Conservation (phyloP, 2,888 invertebrate species). For the Drosophila tanythrix region DNA sequence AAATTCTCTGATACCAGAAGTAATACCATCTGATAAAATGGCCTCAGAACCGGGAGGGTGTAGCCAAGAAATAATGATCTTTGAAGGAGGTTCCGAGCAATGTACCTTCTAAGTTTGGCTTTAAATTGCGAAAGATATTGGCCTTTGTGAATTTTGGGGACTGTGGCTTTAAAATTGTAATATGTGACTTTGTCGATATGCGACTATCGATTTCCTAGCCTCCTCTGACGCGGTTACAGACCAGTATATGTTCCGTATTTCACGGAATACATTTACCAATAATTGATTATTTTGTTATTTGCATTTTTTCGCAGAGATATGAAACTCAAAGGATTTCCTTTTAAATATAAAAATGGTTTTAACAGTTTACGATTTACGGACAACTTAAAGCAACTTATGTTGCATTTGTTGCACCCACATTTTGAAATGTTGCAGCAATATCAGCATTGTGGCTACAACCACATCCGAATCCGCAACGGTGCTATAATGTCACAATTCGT, state of each 20-base stretch:
- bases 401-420: slow-evolving; percentile 7
- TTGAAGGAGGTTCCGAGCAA: not conserved
- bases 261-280: too few species aligned
- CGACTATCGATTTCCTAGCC: not conserved
- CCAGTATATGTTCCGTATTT: too few species aligned
- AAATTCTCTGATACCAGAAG: not conserved
- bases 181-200: not conserved
- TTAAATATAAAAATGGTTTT: not conserved
- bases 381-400: not conserved
- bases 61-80: not conserved
- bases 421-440: slow-evolving; percentile 1
- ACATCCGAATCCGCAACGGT: slow-evolving; percentile 6
- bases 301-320: not conserved
- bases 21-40: not conserved
- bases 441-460: not conserved
- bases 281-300: not conserved
- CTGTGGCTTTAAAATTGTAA: not conserved
- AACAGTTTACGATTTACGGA: not conserved
- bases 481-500: slow-evolving; percentile 12
- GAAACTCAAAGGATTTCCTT: not conserved
- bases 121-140: not conserved
- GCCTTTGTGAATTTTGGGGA: not conserved
- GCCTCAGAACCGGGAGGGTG: not conserved
- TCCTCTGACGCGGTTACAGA: too few species aligned
- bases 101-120: not conserved